Percentiles rank a stretch among this genome's conserved stretches.
These are phyloP conservation scores for Scaptomyza montana DNA, from an alignment of 1,140 invertebrate genomes.

Conservation along the genomic window DNA sequence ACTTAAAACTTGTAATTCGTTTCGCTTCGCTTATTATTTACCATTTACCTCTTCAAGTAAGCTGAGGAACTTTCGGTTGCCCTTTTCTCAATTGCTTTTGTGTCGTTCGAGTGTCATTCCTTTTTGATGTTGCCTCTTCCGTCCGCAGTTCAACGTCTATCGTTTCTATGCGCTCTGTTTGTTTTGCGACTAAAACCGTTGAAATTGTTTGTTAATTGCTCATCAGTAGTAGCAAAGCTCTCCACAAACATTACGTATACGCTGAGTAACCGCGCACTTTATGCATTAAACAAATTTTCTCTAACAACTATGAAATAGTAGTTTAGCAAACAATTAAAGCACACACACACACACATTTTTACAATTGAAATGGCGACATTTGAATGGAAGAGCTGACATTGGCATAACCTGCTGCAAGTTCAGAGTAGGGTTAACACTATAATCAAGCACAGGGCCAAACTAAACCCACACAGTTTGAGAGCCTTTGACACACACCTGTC, in stretches of 20 bases:
- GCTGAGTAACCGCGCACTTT: constrained; percentile 68
- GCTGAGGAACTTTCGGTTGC: constrained; percentile 4
- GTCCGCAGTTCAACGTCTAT: constrained; percentile 21
- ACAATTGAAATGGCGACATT: constrained; percentile 64
- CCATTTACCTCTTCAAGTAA: not conserved
- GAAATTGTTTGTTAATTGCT: constrained; percentile 80
- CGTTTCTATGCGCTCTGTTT: constrained; percentile 40
- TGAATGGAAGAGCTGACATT: constrained; percentile 51
- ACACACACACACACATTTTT: constrained; percentile 14
- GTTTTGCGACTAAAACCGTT: constrained; percentile 62
- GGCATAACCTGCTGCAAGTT: constrained; percentile 70
- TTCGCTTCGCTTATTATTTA: not conserved
- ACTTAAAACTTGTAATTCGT: no score
- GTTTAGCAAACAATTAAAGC: constrained; percentile 48
- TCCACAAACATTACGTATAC: constrained; percentile 66
- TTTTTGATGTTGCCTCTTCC: constrained; percentile 30
- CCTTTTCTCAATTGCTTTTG: not conserved
- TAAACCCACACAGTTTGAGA: constrained; percentile 49
- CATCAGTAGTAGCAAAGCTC: constrained; percentile 65
- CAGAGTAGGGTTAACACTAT: constrained; percentile 72
- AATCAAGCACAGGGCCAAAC: constrained; percentile 62
- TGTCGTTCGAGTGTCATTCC: constrained; percentile 18
- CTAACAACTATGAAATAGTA: constrained; percentile 71
- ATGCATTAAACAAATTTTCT: constrained; percentile 74
- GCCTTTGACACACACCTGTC: constrained; percentile 54